Conservation (phyloP, 92 coral and sea anemone species). For the Zoanthus sociatus region DNA sequence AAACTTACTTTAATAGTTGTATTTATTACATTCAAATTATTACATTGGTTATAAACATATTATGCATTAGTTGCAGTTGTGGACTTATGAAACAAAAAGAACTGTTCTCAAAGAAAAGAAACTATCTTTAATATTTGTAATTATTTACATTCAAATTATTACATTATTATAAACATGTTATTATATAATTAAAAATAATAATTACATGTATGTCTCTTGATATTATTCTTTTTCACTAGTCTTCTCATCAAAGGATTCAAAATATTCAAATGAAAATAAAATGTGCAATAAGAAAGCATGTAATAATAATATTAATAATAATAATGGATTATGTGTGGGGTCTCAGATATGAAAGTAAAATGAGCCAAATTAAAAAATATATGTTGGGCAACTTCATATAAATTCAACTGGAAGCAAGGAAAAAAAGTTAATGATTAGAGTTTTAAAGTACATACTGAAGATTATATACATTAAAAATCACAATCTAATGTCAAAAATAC, state of each 20-base stretch:
- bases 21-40: background rate
- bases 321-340: background rate
- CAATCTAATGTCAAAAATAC: background rate
- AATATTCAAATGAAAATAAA: conserved; percentile 38
- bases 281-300: background rate
- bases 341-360: background rate
- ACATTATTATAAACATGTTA: conserved; percentile 19
- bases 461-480: background rate
- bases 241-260: conserved; percentile 44
- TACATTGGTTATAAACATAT: background rate
- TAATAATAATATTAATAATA: no score
- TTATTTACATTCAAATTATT: conserved; percentile 38
- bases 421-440: background rate
- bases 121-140: conserved; percentile 22
- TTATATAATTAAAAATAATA: conserved; percentile 13
- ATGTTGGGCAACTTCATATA: background rate
- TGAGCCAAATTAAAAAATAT: background rate
- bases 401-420: background rate
- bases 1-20: conserved; percentile 16
- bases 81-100: conserved; percentile 38
- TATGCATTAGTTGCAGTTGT: conserved; percentile 28
- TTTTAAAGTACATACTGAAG: background rate
- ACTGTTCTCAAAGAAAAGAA: conserved; percentile 44
- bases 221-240: conserved; percentile 12
- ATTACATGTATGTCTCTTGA: conserved; percentile 5